A percentile compares a stretch with the other conserved stretches of the same genome.
phyloP scores from a whole-genome alignment of 2,888 invertebrate genomes.

The Athalia cordata region DNA sequence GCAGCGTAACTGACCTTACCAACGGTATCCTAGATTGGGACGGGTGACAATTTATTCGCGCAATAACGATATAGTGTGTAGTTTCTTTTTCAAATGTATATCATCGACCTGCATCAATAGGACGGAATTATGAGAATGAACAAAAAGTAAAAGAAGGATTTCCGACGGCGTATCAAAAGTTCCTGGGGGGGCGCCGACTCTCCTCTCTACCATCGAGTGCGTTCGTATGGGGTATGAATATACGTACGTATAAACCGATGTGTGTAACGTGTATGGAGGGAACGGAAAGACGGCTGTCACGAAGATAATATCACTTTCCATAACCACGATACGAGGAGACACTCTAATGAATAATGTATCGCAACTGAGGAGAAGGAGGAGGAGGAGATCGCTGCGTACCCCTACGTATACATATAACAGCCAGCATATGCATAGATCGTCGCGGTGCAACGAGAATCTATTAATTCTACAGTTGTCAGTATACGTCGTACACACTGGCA shows the following conservation, averaged over 20 bases:
- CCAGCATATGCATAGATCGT: too few species aligned
- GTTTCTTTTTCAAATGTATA: too few species aligned
- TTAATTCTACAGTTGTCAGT: conserved; percentile 45
- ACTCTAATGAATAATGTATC: conserved; percentile 45
- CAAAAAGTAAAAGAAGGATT: background rate
- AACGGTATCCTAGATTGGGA: too few species aligned
- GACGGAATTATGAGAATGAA: background rate
- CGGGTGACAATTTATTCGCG: too few species aligned
- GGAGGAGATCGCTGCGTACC: too few species aligned
- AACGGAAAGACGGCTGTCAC: conserved; percentile 44
- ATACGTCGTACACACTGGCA: conserved; percentile 43
- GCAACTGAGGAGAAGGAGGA: background rate
- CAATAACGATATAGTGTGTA: too few species aligned
- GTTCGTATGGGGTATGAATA: conserved; percentile 12
- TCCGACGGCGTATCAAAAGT: conserved; percentile 42
- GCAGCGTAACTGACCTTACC: too few species aligned
- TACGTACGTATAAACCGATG: background rate
- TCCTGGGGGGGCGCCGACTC: conserved; percentile 5
- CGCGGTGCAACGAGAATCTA: conserved; percentile 43
- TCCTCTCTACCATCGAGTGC: background rate
- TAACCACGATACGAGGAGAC: conserved; percentile 43
- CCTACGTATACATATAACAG: too few species aligned
- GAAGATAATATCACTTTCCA: conserved; percentile 46
- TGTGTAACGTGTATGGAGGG: background rate
- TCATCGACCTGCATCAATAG: background rate